Base-by-base conservation (phyloP, 2,888 invertebrate genomes). In the Agrochola lychnidis region DNA sequence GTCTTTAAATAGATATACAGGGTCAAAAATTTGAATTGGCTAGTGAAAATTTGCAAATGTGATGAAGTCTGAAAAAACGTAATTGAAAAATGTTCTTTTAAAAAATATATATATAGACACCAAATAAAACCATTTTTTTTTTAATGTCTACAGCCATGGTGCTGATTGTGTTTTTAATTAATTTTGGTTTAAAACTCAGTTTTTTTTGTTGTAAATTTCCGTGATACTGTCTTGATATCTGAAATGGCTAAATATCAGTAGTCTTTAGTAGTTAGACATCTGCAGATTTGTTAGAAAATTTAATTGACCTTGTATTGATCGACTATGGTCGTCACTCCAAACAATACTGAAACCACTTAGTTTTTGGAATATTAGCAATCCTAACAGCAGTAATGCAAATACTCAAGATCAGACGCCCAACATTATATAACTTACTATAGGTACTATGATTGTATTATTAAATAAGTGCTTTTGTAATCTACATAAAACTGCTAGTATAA, bases 311-410 rank as follows among this genome's bases (percentile, higher is more conserved):
- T 67, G 2, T 22, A 22, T 51, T 67, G 14, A 48, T 14, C 6
- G 2, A 66, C 25, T 19, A 19, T 22, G 51, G 42, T 78, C 9
- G 4, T 45, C 19, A 48, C n/a, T 62, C 22, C 70, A 61, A 45
- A 62, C 19, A 5, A 25, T 30, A 40, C 30, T 61, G 19, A 56
- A 40, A 42, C 25, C 76, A 25, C 14, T 16, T 45, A n/a, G 22
- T 19, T 19, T 56, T 72, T 63, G 73, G 53, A 78, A 72, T 30
- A n/a, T 53, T 48, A 40, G 40, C 16, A 22, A 79, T 30, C 12
- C 40, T 56, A 22, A 56, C 48, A 70, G 48, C 14, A 70, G 16
- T 71, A 72, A 48, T 30, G 40, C 9, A 45, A 45, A 22, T 16
- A 5, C 30, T 19, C 30, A 30, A 53, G 30, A n/a, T 62, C 12